These are phyloP conservation scores for Triplophysa yarkandensis DNA, from an alignment of 2,797 vertebrate genomes.

Conservation along the genomic window DNA sequence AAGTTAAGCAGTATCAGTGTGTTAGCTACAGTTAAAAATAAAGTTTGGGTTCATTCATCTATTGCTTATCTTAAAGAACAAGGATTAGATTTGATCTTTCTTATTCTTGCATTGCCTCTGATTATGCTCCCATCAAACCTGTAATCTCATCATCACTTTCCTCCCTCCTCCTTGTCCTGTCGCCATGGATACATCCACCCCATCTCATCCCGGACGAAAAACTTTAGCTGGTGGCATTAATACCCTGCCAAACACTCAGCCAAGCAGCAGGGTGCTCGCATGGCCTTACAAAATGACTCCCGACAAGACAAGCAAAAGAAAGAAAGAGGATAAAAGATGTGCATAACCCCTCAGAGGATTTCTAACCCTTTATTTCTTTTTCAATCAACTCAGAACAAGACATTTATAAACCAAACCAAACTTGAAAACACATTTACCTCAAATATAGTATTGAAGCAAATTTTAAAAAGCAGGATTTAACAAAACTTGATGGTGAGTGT, in stretches of 20 bases:
- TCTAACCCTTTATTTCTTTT: neutral
- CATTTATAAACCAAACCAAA: neutral
- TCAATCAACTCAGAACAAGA: neutral
- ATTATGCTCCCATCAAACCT: constrained; percentile 30
- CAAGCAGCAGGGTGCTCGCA: neutral
- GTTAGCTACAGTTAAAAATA: neutral
- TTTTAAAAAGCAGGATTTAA: neutral
- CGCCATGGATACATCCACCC: constrained; percentile 1
- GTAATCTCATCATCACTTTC: neutral
- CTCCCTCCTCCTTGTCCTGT: neutral
- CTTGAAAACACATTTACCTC: neutral
- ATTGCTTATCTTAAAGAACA: neutral
- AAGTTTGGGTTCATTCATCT: neutral
- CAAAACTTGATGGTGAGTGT: neutral
- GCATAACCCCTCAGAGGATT: neutral
- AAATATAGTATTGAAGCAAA: neutral
- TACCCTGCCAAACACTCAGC: neutral
- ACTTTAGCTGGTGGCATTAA: constrained; percentile 12
- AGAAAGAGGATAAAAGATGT: neutral
- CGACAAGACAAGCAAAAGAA: neutral
- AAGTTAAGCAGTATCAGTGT: neutral
- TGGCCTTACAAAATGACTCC: constrained; percentile 1
- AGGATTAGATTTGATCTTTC: neutral
- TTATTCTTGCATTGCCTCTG: constrained; percentile 11
- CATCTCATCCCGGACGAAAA: neutral